Conservation (phyloP, 2,888 invertebrate species). For the Steromphala cineraria region DNA sequence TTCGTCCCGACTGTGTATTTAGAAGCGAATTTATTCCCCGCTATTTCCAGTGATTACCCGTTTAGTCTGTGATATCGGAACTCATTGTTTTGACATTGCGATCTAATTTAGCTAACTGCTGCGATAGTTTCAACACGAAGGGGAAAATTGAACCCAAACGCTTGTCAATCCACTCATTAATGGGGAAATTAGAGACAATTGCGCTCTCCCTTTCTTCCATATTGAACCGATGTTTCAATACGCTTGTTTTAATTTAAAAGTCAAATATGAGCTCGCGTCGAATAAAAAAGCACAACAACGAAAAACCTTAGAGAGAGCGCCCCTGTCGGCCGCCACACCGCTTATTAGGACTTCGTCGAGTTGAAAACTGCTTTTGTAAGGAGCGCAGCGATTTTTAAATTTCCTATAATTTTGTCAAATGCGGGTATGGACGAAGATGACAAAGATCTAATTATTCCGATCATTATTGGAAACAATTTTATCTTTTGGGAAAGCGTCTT, state of each 20-base stretch:
- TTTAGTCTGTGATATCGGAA: conserved; percentile 17
- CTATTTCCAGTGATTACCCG: conserved; percentile 13
- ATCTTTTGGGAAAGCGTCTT: not conserved
- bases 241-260: conserved; percentile 19
- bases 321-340: not conserved
- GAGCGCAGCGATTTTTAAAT: not conserved
- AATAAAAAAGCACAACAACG: not conserved
- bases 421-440: not conserved
- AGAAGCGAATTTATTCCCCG: conserved; percentile 19
- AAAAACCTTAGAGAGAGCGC: not conserved
- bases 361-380: not conserved
- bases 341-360: not conserved
- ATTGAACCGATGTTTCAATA: conserved; percentile 18
- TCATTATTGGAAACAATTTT: not conserved
- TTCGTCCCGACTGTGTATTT: conserved; percentile 1
- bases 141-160: not conserved
- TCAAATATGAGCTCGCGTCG: conserved; percentile 2
- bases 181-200: conserved; percentile 17
- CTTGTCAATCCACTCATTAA: conserved; percentile 12
- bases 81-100: conserved; percentile 17
- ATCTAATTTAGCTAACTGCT: conserved; percentile 17
- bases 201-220: conserved; percentile 16
- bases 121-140: not conserved
- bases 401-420: conserved; percentile 15
- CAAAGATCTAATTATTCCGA: not conserved